Percentiles rank a stretch among this genome's conserved stretches.
Evolutionary conservation across 2,113 vertebrate species (phyloP).

Genomic region (Morone chrysops): DNA sequence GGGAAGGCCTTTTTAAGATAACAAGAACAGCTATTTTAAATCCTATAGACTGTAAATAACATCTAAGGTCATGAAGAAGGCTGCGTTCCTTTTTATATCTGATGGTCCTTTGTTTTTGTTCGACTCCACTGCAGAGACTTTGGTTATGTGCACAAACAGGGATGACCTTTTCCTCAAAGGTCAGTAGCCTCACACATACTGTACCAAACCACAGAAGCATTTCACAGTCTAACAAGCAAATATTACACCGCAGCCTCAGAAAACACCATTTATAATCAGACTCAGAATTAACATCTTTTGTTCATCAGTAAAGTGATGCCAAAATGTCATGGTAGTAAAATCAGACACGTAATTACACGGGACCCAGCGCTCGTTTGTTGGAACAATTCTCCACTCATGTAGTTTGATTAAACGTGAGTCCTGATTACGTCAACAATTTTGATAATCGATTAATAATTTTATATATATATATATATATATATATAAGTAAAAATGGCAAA

Average conservation of each 20-base stretch:
- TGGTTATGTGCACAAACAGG: slow-evolving; percentile 49
- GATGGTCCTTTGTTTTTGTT: slow-evolving; percentile 36
- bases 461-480: too few species aligned
- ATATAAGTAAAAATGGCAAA: too few species aligned
- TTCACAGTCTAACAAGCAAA: slow-evolving; percentile 52
- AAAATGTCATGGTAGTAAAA: not conserved
- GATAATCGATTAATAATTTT: not conserved
- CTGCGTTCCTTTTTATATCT: not conserved
- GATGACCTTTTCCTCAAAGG: slow-evolving; percentile 63
- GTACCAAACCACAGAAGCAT: slow-evolving; percentile 28
- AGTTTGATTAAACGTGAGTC: not conserved
- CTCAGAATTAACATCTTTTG: slow-evolving; percentile 1
- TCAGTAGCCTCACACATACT: slow-evolving; percentile 47
- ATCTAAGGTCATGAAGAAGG: slow-evolving; percentile 9
- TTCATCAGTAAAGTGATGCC: not conserved
- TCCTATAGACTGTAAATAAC: too few species aligned
- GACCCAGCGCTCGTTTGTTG: too few species aligned
- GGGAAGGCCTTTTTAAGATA: not conserved
- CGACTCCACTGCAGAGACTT: slow-evolving; percentile 38
- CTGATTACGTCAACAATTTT: too few species aligned
- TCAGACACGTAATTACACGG: not conserved
- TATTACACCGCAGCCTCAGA: slow-evolving; percentile 13
- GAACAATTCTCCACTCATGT: too few species aligned
- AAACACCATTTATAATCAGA: slow-evolving; percentile 26
- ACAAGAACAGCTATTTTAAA: not conserved